A percentile compares a stretch with the other conserved stretches of the same genome.
These are phyloP conservation scores for Adelognathus sp. DNA, from an alignment of 2,888 invertebrate species.

Conservation along the genomic window DNA sequence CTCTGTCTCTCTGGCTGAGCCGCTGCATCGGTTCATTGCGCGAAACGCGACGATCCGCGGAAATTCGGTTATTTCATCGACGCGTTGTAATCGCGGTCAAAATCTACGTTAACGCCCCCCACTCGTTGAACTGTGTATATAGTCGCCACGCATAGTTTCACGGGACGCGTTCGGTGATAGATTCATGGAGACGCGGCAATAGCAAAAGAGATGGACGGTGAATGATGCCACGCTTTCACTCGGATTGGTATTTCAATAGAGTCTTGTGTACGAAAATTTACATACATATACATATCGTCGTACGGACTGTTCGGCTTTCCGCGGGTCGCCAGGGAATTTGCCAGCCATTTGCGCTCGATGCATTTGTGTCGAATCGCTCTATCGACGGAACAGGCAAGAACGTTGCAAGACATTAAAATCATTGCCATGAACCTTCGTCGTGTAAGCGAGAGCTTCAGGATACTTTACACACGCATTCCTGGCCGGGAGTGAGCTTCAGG, in stretches of 20 bases:
- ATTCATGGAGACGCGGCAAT: slow-evolving; percentile 20
- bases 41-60: slow-evolving; percentile 64
- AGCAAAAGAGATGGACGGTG: neutral
- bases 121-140: neutral
- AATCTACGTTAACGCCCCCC: slow-evolving; percentile 46
- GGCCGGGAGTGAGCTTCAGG: too few relatives aligned
- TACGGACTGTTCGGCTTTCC: neutral
- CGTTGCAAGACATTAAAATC: neutral
- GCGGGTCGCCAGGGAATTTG: neutral
- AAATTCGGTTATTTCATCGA: slow-evolving; percentile 74
- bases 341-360: neutral
- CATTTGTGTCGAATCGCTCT: neutral
- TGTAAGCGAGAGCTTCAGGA: neutral
- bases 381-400: neutral
- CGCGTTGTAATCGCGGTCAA: slow-evolving; percentile 70
- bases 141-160: slow-evolving; percentile 34
- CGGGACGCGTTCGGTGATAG: slow-evolving; percentile 8
- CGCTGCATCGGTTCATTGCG: slow-evolving; percentile 60
- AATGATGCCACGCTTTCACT: slow-evolving; percentile 6
- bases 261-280: neutral
- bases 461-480: too few relatives aligned
- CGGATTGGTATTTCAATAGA: slow-evolving; percentile 33
- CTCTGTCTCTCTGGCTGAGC: slow-evolving; percentile 28
- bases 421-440: neutral
- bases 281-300: neutral